Conservation (phyloP, 1,140 invertebrate species). For the Daktulosphaira vitifoliae region DNA sequence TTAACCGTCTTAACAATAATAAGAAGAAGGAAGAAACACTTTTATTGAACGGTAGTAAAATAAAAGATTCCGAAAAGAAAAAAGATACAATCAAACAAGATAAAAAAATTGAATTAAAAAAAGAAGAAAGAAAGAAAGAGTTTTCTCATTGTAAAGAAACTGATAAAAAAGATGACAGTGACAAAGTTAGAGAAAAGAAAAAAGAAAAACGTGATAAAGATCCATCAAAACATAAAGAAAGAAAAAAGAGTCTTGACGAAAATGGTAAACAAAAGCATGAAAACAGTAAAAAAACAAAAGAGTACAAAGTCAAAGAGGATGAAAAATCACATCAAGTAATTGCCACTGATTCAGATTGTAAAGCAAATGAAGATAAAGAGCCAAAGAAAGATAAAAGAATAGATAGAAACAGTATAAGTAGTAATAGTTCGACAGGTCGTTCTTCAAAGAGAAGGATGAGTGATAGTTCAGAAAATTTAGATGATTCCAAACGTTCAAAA, state of each 20-base stretch:
- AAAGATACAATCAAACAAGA: conserved; percentile 19
- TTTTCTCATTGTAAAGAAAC: conserved; percentile 21
- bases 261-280: conserved; percentile 42
- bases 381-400: conserved; percentile 35
- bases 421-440: conserved; percentile 42
- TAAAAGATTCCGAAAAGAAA: conserved; percentile 21
- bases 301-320: conserved; percentile 38
- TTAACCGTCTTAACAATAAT: conserved; percentile 30
- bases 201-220: conserved; percentile 35
- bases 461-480: conserved; percentile 23
- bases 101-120: conserved; percentile 23
- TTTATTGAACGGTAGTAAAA: conserved; percentile 33
- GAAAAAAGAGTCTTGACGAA: conserved; percentile 41
- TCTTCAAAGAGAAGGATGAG: conserved; percentile 28
- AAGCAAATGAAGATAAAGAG: conserved; percentile 50
- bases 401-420: conserved; percentile 39
- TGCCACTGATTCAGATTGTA: conserved; percentile 49
- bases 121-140: conserved; percentile 32
- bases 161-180: conserved; percentile 28
- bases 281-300: conserved; percentile 39
- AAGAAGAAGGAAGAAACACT: conserved; percentile 31
- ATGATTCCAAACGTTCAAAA: conserved; percentile 22
- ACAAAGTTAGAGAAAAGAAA: conserved; percentile 27
- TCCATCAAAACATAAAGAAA: conserved; percentile 30
- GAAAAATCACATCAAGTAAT: conserved; percentile 45